phyloP scores from a whole-genome alignment of 2,113 vertebrate genomes.

The Pristiophorus japonicus region DNA sequence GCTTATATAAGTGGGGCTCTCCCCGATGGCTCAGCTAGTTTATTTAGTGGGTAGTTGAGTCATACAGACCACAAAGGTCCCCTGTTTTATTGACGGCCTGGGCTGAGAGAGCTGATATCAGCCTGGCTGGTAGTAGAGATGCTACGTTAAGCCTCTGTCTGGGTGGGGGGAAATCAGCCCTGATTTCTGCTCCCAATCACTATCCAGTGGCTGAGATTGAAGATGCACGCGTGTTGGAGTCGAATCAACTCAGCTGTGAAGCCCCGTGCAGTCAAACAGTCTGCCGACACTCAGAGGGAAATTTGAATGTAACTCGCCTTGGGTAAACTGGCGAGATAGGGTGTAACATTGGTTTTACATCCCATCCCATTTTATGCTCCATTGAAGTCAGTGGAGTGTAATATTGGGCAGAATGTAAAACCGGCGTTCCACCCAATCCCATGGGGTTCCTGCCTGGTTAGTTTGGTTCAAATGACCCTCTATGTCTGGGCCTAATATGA shows the following conservation, averaged over 20 bases:
- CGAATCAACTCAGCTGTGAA: not conserved
- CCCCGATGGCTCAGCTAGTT: not conserved
- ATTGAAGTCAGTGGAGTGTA: not conserved
- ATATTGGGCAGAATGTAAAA: not conserved
- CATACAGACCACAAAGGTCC: not conserved
- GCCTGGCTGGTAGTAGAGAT: not conserved
- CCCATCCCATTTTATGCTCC: not conserved
- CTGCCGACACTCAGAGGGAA: not conserved
- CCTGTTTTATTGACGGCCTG: not conserved
- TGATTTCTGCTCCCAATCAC: not conserved
- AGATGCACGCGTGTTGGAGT: not conserved
- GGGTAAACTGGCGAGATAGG: not conserved
- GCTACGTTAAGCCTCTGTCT: not conserved
- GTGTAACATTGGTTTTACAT: not conserved
- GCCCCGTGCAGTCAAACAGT: not conserved
- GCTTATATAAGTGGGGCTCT: not conserved
- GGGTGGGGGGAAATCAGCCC: not conserved
- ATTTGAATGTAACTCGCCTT: not conserved
- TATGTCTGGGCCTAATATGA: not conserved
- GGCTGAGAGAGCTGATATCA: not conserved
- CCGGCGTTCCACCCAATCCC: not conserved
- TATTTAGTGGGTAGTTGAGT: not conserved
- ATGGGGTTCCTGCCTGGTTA: not conserved
- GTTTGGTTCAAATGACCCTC: not conserved
- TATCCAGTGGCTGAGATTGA: not conserved